phyloP scores from a whole-genome alignment of 2,797 vertebrate genomes.

The Luscinia megarhynchos region DNA sequence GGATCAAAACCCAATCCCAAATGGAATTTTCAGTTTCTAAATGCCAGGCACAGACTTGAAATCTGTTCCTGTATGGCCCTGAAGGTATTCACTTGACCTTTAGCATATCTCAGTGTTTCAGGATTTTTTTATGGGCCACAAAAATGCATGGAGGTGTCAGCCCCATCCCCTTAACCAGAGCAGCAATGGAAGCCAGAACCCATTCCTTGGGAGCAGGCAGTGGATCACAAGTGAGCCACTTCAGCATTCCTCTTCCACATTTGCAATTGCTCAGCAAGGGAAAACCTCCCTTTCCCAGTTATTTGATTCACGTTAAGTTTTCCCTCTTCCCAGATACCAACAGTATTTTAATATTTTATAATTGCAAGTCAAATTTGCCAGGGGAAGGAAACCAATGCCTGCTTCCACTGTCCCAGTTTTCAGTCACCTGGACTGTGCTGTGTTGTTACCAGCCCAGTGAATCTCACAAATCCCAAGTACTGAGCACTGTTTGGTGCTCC shows the following conservation, averaged over 20 bases:
- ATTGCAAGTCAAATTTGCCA: background rate
- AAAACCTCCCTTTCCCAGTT: background rate
- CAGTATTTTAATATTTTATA: background rate
- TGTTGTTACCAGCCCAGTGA: background rate
- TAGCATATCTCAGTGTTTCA: accelerated
- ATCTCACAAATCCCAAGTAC: background rate
- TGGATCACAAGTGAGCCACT: background rate
- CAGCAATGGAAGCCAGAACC: background rate
- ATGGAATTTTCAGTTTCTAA: background rate
- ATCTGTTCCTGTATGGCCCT: background rate
- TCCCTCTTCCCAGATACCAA: background rate
- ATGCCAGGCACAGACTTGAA: background rate
- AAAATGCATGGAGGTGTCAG: too few relatives aligned
- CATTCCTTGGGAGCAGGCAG: background rate
- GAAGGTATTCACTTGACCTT: background rate
- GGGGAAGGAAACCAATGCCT: background rate
- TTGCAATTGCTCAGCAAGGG: background rate
- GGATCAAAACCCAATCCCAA: background rate
- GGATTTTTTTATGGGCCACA: background rate
- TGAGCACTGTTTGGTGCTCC: background rate
- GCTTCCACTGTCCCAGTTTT: background rate
- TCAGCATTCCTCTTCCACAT: background rate
- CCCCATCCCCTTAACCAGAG: accelerated
- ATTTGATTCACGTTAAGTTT: background rate
- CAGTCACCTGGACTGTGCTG: background rate